Evolutionary conservation across 2,797 vertebrate genomes (phyloP).

Genomic region (Mycteria americana): DNA sequence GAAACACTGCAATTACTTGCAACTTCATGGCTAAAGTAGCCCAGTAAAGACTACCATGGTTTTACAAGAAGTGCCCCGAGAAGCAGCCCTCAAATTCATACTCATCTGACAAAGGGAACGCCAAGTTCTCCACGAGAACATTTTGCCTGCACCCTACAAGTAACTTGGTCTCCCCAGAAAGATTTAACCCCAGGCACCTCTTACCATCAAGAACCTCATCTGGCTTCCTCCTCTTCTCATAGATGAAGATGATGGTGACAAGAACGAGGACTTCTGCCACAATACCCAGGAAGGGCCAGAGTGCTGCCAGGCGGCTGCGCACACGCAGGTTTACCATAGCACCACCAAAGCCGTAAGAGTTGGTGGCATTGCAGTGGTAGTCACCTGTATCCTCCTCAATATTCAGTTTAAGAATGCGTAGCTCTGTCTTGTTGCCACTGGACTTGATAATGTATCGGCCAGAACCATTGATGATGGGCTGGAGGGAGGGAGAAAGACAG

Average conservation of each 20-base stretch:
- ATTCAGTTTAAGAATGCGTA: slow-evolving; percentile 76
- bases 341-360: background rate
- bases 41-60: accelerated
- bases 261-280: slow-evolving; percentile 94
- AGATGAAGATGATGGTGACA: slow-evolving; percentile 95
- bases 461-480: slow-evolving; percentile 80
- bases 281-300: slow-evolving; percentile 98
- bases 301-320: slow-evolving; percentile 89
- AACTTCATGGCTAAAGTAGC: background rate
- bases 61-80: background rate
- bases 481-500: background rate
- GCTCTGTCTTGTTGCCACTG: slow-evolving; percentile 72
- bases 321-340: slow-evolving; percentile 82
- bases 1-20: background rate
- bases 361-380: slow-evolving; percentile 82
- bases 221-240: slow-evolving; percentile 96
- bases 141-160: background rate
- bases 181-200: background rate
- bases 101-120: background rate
- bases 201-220: slow-evolving; percentile 91
- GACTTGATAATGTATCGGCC: slow-evolving; percentile 78
- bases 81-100: background rate
- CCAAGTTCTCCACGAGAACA: background rate
- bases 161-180: background rate
- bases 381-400: slow-evolving; percentile 77